Base-by-base conservation (phyloP, 2,113 vertebrate genomes). In the Sitta europaea region DNA sequence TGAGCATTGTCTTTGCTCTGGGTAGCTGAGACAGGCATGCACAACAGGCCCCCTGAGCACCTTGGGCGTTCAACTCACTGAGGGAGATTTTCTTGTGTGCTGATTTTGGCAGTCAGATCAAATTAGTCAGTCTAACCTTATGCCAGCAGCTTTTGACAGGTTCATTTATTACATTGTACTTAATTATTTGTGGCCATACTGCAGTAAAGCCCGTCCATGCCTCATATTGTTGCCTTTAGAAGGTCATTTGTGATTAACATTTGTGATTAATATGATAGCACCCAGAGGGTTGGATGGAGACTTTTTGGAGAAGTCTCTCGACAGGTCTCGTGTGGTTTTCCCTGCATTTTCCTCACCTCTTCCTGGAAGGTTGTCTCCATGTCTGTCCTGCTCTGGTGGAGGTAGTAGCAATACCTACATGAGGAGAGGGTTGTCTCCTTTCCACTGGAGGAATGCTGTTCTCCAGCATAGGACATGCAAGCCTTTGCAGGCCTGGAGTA, bases 151-250 rank as follows among this genome's bases (percentile, higher is more conserved):
- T 73, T 93, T 93, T 73, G 90, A 90, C 74, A 67, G 65, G 40
- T 65, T 83, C 40, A 48, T 83, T 63, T 93, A 66, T 93, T 73
- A 62, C 43, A 40, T 62, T 83, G 48, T 47, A 35, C 80, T 88
- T 77, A 79, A 93, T 94, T 94, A 93, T 93, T 94, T 90, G 78
- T 79, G 38, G 27, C 67, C 90, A 21, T 25, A 33, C 63, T 70
- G 63, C 29, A 76, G 4, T 75, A 61, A 54, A 75, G 58, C 14
- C 4, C 0, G 6, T 27, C 48, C 61, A 54, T 74, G 54, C 47
- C 38, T 87, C 57, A 3, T 63, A 53, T 10, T 0, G 0, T 33
- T 65, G 54, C n/a, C 33, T 85, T 74, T 74, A 72, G 75, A 62
- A 66, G 57, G 75, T 76, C 21, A 50, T 40, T 50, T 66, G 9